Evolutionary conservation across 2,113 vertebrate genomes (phyloP).

Genomic region (Nannobrachium achirus): DNA sequence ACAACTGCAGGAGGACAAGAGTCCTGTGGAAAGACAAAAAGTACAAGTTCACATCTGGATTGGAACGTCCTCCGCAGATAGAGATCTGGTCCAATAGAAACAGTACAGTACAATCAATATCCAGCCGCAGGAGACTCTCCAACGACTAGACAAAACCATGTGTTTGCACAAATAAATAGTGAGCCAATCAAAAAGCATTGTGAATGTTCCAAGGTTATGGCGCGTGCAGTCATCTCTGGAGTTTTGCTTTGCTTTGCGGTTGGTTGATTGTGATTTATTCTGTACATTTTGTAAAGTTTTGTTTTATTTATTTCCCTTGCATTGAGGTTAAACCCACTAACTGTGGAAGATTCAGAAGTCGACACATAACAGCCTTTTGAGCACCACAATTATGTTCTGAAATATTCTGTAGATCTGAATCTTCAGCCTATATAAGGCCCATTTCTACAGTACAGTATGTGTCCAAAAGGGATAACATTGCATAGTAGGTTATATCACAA

Average conservation of each 20-base stretch:
- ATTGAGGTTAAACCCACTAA: neutral
- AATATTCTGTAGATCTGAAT: constrained; percentile 26
- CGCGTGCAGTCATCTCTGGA: too few species aligned
- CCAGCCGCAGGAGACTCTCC: neutral
- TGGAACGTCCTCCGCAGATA: neutral
- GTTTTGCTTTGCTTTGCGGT: too few species aligned
- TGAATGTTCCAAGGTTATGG: neutral
- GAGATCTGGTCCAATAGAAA: constrained; percentile 4
- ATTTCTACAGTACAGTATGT: constrained; percentile 35
- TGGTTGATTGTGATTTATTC: too few species aligned
- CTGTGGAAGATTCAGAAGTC: neutral
- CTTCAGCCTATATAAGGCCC: constrained; percentile 18
- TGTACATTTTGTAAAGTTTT: too few species aligned
- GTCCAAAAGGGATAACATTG: constrained; percentile 60
- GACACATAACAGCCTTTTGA: neutral
- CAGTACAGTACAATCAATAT: constrained; percentile 2
- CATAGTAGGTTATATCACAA: constrained; percentile 60
- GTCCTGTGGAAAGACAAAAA: too few species aligned
- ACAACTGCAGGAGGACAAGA: constrained; percentile 3
- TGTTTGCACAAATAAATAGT: neutral
- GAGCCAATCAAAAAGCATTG: constrained; percentile 2
- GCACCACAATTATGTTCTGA: constrained; percentile 18
- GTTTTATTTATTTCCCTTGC: neutral
- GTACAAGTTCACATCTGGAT: constrained; percentile 35
- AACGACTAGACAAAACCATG: constrained; percentile 1